Base-by-base conservation (phyloP, 2,797 vertebrate species). In the Hemibagrus guttatus region DNA sequence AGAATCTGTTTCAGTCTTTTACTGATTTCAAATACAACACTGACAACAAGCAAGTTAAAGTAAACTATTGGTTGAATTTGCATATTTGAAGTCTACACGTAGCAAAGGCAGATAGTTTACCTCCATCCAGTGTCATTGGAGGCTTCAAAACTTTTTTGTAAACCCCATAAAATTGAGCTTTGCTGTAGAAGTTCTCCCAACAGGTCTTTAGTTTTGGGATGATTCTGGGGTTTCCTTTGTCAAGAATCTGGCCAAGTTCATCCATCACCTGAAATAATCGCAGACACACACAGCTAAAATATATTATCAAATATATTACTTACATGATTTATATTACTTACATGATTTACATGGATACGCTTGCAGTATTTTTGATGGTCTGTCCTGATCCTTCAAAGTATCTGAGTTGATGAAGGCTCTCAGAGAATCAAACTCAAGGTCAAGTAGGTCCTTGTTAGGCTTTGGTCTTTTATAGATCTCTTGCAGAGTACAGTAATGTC, bases 401-500 rank as follows among this genome's bases (percentile, higher is more conserved):
- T 78, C 80, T 8, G 68, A 82, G 46, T 69, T 68, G 61, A 89
- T 85, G 49, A 89, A 87, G 31, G 69, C 66, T 83, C 86, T 87
- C 13, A 63, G 17, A 61, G 78, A 13, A 63, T 82, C 75, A 28
- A 66, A 64, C 61, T 64, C 61, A 28, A 84, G 69, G 59, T 87
- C 78, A 66, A 89, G 72, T 28, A 87, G 78, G 4, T 81, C 83
- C 83, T 85, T 91, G 84, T 92, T 92, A 59, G 86, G 88, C 66
- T 91, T 91, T 49, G 90, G 88, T 28, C 79, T 69, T 84, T 88
- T 88, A 87, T n/a, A 91, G 52, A 90, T 88, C 84, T 91, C 88
- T 91, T 90, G 88, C 28, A 91, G 89, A 26, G 89, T 91, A 75
- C 69, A 86, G 85, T 87, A 90, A 84, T 91, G 88, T 83, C 89